Evolutionary conservation across 2,797 vertebrate species (phyloP).

Genomic region (Rachycentron canadum): DNA sequence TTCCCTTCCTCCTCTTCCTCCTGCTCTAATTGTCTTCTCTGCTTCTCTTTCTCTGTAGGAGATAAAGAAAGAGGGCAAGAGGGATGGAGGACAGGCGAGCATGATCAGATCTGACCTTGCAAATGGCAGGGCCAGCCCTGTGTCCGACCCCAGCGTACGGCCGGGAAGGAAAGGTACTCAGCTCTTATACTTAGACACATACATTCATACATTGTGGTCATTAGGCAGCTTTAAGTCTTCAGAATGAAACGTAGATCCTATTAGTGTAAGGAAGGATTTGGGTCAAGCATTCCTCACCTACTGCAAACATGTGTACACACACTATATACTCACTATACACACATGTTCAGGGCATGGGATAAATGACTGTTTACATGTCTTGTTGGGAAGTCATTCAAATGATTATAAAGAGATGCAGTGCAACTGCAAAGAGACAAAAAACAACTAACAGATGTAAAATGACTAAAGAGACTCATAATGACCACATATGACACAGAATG

Average conservation of each 20-base stretch:
- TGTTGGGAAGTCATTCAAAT: neutral
- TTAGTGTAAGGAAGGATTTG: constrained; percentile 66
- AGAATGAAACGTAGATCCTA: constrained; percentile 64
- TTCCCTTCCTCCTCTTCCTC: constrained; percentile 7
- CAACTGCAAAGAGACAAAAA: neutral
- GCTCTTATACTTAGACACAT: constrained; percentile 7
- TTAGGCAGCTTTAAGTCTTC: constrained; percentile 42
- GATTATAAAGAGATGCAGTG: neutral
- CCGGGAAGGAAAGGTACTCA: constrained; percentile 91
- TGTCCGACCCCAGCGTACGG: constrained; percentile 90
- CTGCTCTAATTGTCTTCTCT: constrained; percentile 7
- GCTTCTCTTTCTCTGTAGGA: constrained; percentile 81
- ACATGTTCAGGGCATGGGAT: neutral
- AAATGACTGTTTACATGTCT: neutral
- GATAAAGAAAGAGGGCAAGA: constrained; percentile 94
- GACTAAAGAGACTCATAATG: no score
- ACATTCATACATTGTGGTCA: constrained; percentile 21
- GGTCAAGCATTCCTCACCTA: constrained; percentile 53
- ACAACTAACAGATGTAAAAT: no score
- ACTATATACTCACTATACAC: constrained; percentile 6
- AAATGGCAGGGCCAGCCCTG: constrained; percentile 91
- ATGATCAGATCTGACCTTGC: constrained; percentile 89
- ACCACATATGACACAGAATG: rapidly evolving
- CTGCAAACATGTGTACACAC: constrained; percentile 25
- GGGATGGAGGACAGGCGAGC: constrained; percentile 86